These are phyloP conservation scores for Microplitis manilae DNA, from an alignment of 2,888 invertebrate species.

Conservation along the genomic window DNA sequence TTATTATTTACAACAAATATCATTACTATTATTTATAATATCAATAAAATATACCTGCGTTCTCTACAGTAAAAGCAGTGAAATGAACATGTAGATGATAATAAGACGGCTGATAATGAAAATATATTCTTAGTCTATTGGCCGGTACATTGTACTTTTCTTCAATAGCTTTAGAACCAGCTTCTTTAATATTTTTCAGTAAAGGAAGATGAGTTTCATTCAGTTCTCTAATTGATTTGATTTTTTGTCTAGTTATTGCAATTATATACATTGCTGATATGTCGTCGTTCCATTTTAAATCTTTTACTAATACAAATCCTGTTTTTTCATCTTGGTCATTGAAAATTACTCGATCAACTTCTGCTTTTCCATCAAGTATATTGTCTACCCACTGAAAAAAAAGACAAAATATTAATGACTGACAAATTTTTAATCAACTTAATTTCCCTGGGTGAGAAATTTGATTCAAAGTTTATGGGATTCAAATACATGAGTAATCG, in stretches of 20 bases:
- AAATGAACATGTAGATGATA: constrained; percentile 97
- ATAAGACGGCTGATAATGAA: constrained; percentile 98
- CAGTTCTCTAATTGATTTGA: constrained; percentile 91
- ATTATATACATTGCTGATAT: constrained; percentile 87
- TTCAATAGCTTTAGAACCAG: constrained; percentile 82
- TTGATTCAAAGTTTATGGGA: too few relatives aligned
- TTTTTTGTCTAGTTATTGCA: constrained; percentile 82
- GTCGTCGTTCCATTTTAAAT: constrained; percentile 96
- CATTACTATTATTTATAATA: too few relatives aligned
- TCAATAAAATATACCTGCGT: constrained; percentile 74
- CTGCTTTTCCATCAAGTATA: constrained; percentile 92
- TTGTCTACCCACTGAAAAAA: constrained; percentile 94
- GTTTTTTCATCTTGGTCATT: constrained; percentile 83
- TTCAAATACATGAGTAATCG: too few relatives aligned
- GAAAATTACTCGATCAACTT: constrained; percentile 88
- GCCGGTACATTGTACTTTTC: constrained; percentile 82
- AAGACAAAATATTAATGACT: constrained; percentile 18
- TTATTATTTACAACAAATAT: too few relatives aligned
- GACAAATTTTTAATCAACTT: too few relatives aligned
- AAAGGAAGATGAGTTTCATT: constrained; percentile 84
- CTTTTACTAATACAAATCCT: constrained; percentile 93
- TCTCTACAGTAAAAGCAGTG: constrained; percentile 84
- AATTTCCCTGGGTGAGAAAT: too few relatives aligned
- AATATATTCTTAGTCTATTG: constrained; percentile 84
- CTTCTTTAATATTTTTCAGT: constrained; percentile 84